phyloP scores from a whole-genome alignment of 2,888 invertebrate genomes.

The Laothoe populi region DNA sequence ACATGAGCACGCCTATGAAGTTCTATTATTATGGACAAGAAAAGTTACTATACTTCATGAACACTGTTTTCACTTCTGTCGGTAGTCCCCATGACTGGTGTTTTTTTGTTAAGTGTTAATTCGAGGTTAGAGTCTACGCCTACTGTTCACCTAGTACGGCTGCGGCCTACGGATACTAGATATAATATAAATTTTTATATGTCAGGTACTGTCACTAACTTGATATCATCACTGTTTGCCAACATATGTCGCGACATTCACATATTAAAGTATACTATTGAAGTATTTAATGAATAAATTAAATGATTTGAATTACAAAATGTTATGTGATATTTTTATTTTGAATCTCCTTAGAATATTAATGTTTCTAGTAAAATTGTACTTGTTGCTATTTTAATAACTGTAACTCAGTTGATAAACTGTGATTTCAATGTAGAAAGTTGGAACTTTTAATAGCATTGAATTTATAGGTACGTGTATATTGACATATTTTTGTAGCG shows the following conservation, averaged over 20 bases:
- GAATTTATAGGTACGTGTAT: constrained; percentile 38
- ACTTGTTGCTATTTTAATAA: background rate
- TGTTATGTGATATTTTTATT: constrained; percentile 19
- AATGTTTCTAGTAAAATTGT: constrained; percentile 1
- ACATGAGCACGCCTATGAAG: no score
- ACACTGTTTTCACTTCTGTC: no score
- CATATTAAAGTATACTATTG: background rate
- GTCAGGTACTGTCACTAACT: background rate
- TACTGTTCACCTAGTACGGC: background rate
- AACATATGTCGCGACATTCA: background rate
- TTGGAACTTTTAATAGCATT: constrained; percentile 33
- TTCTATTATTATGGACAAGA: no score
- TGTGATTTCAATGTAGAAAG: constrained; percentile 14
- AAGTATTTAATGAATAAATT: background rate
- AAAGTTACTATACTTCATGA: no score
- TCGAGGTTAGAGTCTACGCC: no score
- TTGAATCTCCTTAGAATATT: constrained; percentile 20
- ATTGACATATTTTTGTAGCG: constrained; percentile 70
- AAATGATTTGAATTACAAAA: constrained; percentile 9
- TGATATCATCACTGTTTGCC: background rate
- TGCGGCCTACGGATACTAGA: background rate
- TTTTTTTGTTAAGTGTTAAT: no score
- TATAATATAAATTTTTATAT: background rate
- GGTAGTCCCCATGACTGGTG: no score
- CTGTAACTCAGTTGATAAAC: background rate